phyloP scores from a whole-genome alignment of 2,113 vertebrate species.

The Xenopus tropicalis region DNA sequence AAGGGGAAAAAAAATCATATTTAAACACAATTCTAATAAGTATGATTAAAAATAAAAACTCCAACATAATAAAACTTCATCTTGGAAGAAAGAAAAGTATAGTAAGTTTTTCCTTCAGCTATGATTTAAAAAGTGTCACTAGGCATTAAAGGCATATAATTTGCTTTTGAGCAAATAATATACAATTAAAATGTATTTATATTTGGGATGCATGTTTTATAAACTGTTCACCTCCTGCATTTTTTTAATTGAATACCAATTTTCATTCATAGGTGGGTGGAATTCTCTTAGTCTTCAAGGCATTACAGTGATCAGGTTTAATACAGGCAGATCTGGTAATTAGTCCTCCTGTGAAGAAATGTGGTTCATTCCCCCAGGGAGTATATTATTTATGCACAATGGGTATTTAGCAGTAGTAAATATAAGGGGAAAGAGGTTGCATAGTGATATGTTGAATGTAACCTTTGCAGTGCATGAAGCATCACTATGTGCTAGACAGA shows the following conservation, averaged over 20 bases:
- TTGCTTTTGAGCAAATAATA: conserved; percentile 44
- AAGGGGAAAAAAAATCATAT: not conserved
- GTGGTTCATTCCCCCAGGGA: conserved; percentile 31
- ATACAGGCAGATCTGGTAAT: conserved; percentile 36
- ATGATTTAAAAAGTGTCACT: conserved; percentile 40
- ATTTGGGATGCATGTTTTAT: conserved; percentile 40
- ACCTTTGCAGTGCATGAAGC: no score
- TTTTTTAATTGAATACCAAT: conserved; percentile 43
- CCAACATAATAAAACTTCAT: conserved; percentile 19
- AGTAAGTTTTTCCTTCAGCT: conserved; percentile 17
- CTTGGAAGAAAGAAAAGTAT: conserved; percentile 6
- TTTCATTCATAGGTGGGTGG: conserved; percentile 30
- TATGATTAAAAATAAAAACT: conserved; percentile 16
- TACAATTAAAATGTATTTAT: conserved; percentile 45
- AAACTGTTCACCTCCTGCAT: conserved; percentile 42
- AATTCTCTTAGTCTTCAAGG: conserved; percentile 27
- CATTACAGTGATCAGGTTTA: conserved; percentile 29
- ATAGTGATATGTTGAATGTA: not conserved
- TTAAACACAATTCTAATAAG: conserved; percentile 34
- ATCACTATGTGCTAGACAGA: no score
- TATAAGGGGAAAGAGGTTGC: conserved; percentile 15
- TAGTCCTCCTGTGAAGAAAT: conserved; percentile 42
- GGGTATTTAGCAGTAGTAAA: conserved; percentile 35
- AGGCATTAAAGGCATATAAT: conserved; percentile 36
- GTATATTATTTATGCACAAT: conserved; percentile 32